These are phyloP conservation scores for Argyrosomus japonicus DNA, from an alignment of 2,113 vertebrate genomes.

Conservation along the genomic window DNA sequence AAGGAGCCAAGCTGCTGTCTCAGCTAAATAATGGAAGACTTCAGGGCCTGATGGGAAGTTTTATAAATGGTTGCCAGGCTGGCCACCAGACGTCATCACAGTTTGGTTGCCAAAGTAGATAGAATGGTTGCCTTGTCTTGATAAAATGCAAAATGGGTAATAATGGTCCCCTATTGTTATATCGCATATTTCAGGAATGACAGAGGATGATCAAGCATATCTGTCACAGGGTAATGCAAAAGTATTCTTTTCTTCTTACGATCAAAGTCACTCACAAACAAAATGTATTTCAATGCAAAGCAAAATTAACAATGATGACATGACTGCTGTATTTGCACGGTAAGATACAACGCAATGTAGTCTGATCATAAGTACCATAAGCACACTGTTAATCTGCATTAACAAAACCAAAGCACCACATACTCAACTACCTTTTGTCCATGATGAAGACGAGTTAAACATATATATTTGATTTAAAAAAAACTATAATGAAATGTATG, in stretches of 20 bases:
- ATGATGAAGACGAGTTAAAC: no score
- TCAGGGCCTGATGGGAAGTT: conserved; percentile 37
- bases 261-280: background rate
- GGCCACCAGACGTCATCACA: conserved; percentile 34
- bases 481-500: no score
- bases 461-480: no score
- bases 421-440: no score
- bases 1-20: conserved; percentile 59
- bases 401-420: no score
- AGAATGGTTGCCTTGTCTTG: conserved; percentile 28
- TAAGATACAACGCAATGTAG: no score
- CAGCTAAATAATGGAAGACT: conserved; percentile 60
- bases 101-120: conserved; percentile 37
- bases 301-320: background rate
- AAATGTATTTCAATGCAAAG: background rate
- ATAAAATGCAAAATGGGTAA: conserved; percentile 23
- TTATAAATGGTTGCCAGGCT: conserved; percentile 45
- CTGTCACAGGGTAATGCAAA: background rate
- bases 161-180: background rate
- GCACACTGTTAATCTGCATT: no score
- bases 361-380: no score
- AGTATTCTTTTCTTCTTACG: background rate
- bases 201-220: background rate
- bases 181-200: conserved; percentile 8
- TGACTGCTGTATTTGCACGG: background rate